phyloP scores from a whole-genome alignment of 2,797 vertebrate species.

The Xerus rutilus region DNA sequence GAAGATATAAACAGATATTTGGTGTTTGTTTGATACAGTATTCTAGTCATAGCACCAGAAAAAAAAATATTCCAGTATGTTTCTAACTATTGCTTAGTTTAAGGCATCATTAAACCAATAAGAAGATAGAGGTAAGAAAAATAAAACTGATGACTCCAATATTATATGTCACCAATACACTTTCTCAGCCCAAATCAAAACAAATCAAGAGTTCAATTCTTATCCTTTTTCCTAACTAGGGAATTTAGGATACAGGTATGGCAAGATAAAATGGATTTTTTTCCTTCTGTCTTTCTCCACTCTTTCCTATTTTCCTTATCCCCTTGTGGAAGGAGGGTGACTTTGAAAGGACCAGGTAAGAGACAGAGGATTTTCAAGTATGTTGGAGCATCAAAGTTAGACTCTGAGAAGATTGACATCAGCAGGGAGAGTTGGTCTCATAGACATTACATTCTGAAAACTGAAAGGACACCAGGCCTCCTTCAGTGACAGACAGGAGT shows the following conservation, averaged over 20 bases:
- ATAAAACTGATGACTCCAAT: slow-evolving; percentile 51
- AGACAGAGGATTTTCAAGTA: not conserved
- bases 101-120: slow-evolving; percentile 43
- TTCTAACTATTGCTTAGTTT: slow-evolving; percentile 35
- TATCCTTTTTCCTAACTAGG: slow-evolving; percentile 33
- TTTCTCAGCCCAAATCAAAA: slow-evolving; percentile 35
- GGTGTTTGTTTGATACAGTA: slow-evolving; percentile 26
- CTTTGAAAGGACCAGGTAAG: not conserved
- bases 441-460: not conserved
- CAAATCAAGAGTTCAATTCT: slow-evolving; percentile 10
- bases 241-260: not conserved
- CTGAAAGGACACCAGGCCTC: not conserved
- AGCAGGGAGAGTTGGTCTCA: not conserved
- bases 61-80: slow-evolving; percentile 21
- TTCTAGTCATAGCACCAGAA: not conserved
- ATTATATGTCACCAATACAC: not conserved
- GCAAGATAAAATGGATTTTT: not conserved
- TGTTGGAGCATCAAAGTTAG: not conserved
- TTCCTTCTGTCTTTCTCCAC: not conserved
- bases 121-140: slow-evolving; percentile 16
- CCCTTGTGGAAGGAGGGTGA: not conserved
- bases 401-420: not conserved
- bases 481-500: not conserved
- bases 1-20: slow-evolving; percentile 8
- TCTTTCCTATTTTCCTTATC: not conserved